phyloP scores from a whole-genome alignment of 2,797 vertebrate species.

The Urocyon cinereoargenteus region DNA sequence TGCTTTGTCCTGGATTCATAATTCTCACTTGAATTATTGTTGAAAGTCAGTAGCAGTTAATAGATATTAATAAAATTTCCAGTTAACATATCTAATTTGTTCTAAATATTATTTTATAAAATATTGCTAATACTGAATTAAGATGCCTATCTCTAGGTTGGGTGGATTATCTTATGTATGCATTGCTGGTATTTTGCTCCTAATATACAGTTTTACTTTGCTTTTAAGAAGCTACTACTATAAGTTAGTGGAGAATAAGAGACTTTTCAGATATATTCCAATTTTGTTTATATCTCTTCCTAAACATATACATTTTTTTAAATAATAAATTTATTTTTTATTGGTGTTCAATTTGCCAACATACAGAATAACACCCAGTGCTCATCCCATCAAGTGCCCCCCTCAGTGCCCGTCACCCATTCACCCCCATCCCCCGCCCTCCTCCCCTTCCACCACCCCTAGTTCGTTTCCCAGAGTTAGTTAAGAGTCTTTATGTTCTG shows the following conservation, averaged over 20 bases:
- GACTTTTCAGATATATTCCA: slow-evolving; percentile 29
- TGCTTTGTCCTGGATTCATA: slow-evolving; percentile 20
- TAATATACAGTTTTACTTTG: slow-evolving; percentile 51
- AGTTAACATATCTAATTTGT: not conserved
- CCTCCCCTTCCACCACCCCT: no score
- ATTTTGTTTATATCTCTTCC: slow-evolving; percentile 49
- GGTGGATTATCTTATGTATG: not conserved
- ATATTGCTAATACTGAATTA: slow-evolving; percentile 11
- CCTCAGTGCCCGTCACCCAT: no score
- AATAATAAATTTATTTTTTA: no score
- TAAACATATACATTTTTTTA: slow-evolving; percentile 30
- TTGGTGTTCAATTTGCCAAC: no score
- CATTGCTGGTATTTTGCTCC: slow-evolving; percentile 38
- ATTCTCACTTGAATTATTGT: slow-evolving; percentile 15
- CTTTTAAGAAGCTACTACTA: slow-evolving; percentile 53
- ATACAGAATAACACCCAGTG: no score
- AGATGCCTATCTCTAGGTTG: not conserved
- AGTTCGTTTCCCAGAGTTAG: no score
- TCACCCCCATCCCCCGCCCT: no score
- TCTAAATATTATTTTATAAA: slow-evolving; percentile 44
- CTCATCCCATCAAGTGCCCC: no score
- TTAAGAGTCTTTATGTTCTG: no score
- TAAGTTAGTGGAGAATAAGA: slow-evolving; percentile 16
- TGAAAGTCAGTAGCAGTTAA: not conserved
- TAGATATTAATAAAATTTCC: slow-evolving; percentile 31